Evolutionary conservation across 2,797 vertebrate genomes (phyloP).

Genomic region (Poeciliopsis presidionis): DNA sequence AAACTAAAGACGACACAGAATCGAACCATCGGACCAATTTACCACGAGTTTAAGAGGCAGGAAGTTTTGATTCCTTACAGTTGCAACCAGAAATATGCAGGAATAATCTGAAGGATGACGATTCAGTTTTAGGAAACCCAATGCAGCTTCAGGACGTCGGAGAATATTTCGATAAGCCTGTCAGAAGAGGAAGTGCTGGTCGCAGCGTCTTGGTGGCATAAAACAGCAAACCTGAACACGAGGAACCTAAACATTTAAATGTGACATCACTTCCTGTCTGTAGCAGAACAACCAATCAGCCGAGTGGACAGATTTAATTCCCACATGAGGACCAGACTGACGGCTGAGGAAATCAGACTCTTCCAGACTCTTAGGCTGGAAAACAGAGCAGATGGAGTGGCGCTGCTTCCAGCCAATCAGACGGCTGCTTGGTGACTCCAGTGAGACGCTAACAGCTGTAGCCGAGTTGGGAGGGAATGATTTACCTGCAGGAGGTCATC

Average conservation of each 20-base stretch:
- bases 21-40: background rate
- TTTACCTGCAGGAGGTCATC: constrained; percentile 98
- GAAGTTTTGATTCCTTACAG: background rate
- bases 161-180: too few species aligned
- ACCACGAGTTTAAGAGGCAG: background rate
- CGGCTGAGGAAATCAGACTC: too few species aligned
- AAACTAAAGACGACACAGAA: background rate
- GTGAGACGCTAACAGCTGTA: background rate
- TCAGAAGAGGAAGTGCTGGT: too few species aligned
- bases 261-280: background rate
- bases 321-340: background rate
- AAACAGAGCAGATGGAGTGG: too few species aligned
- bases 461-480: constrained; percentile 46
- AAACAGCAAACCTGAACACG: background rate
- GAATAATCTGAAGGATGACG: background rate
- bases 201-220: background rate
- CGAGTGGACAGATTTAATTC: background rate
- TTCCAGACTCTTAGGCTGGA: too few species aligned
- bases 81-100: background rate
- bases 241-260: background rate
- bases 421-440: too few species aligned
- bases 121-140: background rate
- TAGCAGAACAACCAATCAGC: background rate
- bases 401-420: too few species aligned
- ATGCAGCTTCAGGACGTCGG: too few species aligned